These are phyloP conservation scores for Nerophis lumbriciformis DNA, from an alignment of 2,113 vertebrate genomes.

Conservation along the genomic window DNA sequence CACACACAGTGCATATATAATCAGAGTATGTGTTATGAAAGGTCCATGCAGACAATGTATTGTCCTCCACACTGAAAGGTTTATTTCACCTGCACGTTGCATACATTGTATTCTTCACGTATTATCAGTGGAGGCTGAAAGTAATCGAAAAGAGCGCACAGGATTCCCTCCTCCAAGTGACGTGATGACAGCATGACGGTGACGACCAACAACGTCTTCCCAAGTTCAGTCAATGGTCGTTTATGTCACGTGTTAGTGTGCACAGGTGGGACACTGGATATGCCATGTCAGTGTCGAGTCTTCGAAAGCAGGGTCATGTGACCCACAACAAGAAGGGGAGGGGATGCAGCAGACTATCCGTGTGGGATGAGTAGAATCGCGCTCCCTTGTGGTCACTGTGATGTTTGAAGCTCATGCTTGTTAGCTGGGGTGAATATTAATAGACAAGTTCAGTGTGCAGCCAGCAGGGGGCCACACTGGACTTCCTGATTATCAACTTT, in stretches of 20 bases:
- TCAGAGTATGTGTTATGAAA: too few relatives aligned
- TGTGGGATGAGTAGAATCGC: too few relatives aligned
- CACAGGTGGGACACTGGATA: constrained; percentile 49
- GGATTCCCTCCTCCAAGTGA: constrained; percentile 59
- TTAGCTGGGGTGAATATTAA: too few relatives aligned
- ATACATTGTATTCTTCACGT: constrained; percentile 65
- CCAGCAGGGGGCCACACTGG: background rate
- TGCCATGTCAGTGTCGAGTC: constrained; percentile 53
- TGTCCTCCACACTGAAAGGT: constrained; percentile 65
- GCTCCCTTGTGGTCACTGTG: too few relatives aligned
- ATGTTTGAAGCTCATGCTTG: too few relatives aligned
- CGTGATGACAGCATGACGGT: constrained; percentile 51
- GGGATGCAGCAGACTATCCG: background rate
- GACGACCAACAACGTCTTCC: constrained; percentile 53
- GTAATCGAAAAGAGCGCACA: constrained; percentile 53
- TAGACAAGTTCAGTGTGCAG: too few relatives aligned
- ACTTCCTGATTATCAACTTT: constrained; percentile 89
- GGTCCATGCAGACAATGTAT: constrained; percentile 68
- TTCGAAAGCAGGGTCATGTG: constrained; percentile 52
- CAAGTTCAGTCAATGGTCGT: too few relatives aligned
- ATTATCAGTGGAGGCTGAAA: constrained; percentile 17
- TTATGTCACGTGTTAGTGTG: constrained; percentile 52
- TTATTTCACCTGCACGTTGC: constrained; percentile 60
- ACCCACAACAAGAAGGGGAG: constrained; percentile 50
- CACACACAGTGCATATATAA: too few relatives aligned